Conservation (phyloP, 2,113 vertebrate genomes). For the Trichechus manatus region DNA sequence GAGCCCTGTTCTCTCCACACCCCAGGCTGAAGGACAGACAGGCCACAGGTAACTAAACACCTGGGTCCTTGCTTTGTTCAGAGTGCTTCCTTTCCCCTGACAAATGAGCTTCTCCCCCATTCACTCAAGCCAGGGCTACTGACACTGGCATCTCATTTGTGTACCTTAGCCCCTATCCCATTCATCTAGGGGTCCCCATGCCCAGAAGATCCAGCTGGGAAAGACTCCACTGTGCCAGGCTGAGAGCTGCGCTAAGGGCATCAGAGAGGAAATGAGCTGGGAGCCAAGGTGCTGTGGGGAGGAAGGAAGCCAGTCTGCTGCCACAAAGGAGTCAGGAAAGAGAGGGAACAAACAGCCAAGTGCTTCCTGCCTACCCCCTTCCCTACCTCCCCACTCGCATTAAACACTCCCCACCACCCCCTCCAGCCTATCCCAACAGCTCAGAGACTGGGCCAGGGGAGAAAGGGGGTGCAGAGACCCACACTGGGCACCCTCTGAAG, state of each 20-base stretch:
- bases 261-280: constrained; percentile 67
- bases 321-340: constrained; percentile 82
- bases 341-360: constrained; percentile 73
- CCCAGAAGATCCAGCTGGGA: constrained; percentile 15
- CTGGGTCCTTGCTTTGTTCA: not conserved
- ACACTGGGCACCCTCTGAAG: not conserved
- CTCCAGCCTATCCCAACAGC: not conserved
- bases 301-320: constrained; percentile 80
- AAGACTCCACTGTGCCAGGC: not conserved
- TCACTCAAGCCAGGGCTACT: not conserved
- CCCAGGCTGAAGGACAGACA: not conserved
- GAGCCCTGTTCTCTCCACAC: not conserved
- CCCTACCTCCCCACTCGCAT: not conserved
- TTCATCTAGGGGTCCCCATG: not conserved
- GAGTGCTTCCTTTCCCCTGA: not conserved
- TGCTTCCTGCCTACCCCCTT: constrained; percentile 61
- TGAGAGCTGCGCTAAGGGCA: constrained; percentile 7
- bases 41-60: constrained; percentile 59
- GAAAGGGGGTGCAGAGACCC: not conserved
- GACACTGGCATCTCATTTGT: not conserved
- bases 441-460: not conserved
- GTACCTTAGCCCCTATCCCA: not conserved
- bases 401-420: not conserved
- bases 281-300: constrained; percentile 72
- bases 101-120: not conserved